phyloP scores from a whole-genome alignment of 2,888 invertebrate species.

The Meandrusa payeni region DNA sequence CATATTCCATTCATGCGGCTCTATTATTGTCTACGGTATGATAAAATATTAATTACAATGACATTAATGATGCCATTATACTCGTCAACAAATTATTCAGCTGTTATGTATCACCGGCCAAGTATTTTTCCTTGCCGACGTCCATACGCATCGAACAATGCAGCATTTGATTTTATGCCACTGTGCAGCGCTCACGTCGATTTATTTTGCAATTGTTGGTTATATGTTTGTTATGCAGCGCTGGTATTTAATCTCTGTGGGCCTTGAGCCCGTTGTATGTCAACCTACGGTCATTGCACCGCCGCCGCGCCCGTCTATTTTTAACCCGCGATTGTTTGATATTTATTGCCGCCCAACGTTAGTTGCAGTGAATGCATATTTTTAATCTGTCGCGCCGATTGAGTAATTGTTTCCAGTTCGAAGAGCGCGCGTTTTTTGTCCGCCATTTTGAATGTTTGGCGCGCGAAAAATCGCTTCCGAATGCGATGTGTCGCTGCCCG shows the following conservation, averaged over 20 bases:
- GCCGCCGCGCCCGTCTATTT: slow-evolving; percentile 64
- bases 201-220: slow-evolving; percentile 62
- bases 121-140: slow-evolving; percentile 24
- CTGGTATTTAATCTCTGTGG: slow-evolving; percentile 74
- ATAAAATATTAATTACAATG: no score
- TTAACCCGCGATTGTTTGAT: slow-evolving; percentile 68
- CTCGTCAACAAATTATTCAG: no score
- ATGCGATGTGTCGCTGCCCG: slow-evolving; percentile 5
- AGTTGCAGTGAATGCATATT: slow-evolving; percentile 42
- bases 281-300: slow-evolving; percentile 75
- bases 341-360: slow-evolving; percentile 55
- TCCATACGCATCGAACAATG: slow-evolving; percentile 18
- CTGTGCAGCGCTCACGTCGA: slow-evolving; percentile 36
- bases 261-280: slow-evolving; percentile 78
- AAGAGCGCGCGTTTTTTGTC: slow-evolving; percentile 20
- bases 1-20: no score
- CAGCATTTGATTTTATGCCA: slow-evolving; percentile 27
- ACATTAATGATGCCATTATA: no score
- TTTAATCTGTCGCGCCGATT: slow-evolving; percentile 50
- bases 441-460: slow-evolving; percentile 14
- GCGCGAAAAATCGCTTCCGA: slow-evolving; percentile 13
- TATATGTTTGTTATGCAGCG: slow-evolving; percentile 60
- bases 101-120: no score
- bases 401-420: slow-evolving; percentile 49
- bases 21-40: no score